Percentiles rank a stretch among this genome's conserved stretches.
These are phyloP conservation scores for Trichonephila clavata DNA, from an alignment of 1,140 invertebrate genomes.

Conservation along the genomic window DNA sequence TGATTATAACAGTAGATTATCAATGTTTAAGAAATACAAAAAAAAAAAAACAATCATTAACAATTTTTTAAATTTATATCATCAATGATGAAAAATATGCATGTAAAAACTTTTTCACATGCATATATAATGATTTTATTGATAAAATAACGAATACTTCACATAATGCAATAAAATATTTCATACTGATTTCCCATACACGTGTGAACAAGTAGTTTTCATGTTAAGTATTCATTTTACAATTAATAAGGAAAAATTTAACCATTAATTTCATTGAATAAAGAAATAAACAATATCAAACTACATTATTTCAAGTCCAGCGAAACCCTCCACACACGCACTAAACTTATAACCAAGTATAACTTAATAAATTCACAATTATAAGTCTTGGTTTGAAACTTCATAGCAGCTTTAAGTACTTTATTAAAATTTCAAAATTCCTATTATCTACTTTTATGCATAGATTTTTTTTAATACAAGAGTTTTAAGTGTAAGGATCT, in stretches of 20 bases:
- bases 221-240: neutral
- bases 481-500: neutral
- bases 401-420: neutral
- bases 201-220: neutral
- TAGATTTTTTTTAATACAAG: neutral
- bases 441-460: neutral
- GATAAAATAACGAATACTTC: too few relatives aligned
- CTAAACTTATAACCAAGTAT: neutral
- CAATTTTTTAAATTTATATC: too few relatives aligned
- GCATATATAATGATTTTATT: too few relatives aligned
- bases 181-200: too few relatives aligned
- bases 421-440: constrained; percentile 4
- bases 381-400: neutral
- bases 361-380: neutral
- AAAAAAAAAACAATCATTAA: too few relatives aligned
- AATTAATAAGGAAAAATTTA: too few relatives aligned
- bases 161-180: too few relatives aligned
- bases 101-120: too few relatives aligned
- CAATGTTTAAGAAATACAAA: too few relatives aligned
- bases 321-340: neutral
- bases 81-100: too few relatives aligned
- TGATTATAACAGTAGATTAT: too few relatives aligned
- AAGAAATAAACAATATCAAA: neutral
- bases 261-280: neutral
- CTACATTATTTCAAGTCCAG: neutral